Conservation (phyloP, 2,797 vertebrate genomes). For the Brachymystax lenok region DNA sequence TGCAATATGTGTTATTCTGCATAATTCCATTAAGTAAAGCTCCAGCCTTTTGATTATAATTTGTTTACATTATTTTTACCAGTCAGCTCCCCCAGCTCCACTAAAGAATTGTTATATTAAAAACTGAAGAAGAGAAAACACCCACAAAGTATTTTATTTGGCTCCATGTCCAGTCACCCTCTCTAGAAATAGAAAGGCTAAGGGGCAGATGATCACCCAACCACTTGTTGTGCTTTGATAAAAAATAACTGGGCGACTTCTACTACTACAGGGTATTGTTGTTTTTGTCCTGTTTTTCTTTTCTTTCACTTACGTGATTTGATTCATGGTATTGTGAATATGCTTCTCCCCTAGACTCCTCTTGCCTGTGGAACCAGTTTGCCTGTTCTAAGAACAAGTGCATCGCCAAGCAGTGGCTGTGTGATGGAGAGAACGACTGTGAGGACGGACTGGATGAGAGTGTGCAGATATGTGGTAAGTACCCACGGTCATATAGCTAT, state of each 20-base stretch:
- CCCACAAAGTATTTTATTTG: slow-evolving; percentile 17
- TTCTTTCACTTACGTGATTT: slow-evolving; percentile 43
- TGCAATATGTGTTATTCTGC: not conserved
- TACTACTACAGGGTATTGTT: slow-evolving; percentile 27
- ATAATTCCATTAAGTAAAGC: not conserved
- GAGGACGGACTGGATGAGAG: slow-evolving; percentile 93
- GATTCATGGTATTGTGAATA: slow-evolving; percentile 50
- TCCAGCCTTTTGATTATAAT: not conserved
- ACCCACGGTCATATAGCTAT: not conserved
- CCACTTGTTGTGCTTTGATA: slow-evolving; percentile 59
- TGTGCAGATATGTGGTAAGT: slow-evolving; percentile 87
- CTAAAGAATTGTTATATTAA: not conserved
- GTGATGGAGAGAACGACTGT: slow-evolving; percentile 96
- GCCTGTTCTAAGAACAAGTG: slow-evolving; percentile 97
- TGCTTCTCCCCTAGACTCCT: slow-evolving; percentile 80
- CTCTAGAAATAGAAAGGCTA: slow-evolving; percentile 29
- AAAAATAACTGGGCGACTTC: slow-evolving; percentile 41
- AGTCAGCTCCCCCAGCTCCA: not conserved
- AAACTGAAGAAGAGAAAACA: not conserved
- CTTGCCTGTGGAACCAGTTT: slow-evolving; percentile 97
- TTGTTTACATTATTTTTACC: not conserved
- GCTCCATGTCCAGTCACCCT: slow-evolving; percentile 12
- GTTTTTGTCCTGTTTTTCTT: slow-evolving; percentile 37
- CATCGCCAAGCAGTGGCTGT: slow-evolving; percentile 95
- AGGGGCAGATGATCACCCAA: slow-evolving; percentile 35